Evolutionary conservation across 1,140 invertebrate species (phyloP).

Genomic region (Trachymyrmex septentrionalis): DNA sequence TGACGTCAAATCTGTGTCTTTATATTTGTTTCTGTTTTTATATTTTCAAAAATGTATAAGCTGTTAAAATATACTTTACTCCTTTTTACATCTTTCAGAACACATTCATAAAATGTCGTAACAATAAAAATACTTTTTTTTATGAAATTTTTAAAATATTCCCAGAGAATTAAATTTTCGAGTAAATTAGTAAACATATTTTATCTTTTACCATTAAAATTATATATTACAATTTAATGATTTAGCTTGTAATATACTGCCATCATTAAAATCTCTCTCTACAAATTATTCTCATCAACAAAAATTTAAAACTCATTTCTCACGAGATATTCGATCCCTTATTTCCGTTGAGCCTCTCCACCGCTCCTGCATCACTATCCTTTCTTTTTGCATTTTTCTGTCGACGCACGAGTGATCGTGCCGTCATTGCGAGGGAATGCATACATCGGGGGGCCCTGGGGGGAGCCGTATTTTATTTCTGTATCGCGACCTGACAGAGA

Average conservation of each 20-base stretch:
- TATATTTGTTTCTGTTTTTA: too few relatives aligned
- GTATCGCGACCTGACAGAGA: slow-evolving; percentile 61
- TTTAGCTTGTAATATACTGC: not conserved
- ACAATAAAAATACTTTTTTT: not conserved
- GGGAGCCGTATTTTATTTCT: slow-evolving; percentile 74
- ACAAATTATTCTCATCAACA: not conserved
- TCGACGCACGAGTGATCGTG: slow-evolving; percentile 55
- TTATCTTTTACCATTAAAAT: not conserved
- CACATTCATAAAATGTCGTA: not conserved
- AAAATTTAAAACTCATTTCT: slow-evolving; percentile 12
- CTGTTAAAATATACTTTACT: not conserved
- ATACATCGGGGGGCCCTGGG: slow-evolving; percentile 10
- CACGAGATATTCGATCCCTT: slow-evolving; percentile 8
- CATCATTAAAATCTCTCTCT: not conserved
- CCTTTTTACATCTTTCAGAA: not conserved
- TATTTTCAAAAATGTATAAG: not conserved
- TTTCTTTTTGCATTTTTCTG: slow-evolving; percentile 54
- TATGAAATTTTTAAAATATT: not conserved
- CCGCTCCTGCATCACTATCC: not conserved
- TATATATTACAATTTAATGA: not conserved
- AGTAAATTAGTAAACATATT: not conserved
- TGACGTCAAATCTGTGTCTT: too few relatives aligned
- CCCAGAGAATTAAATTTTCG: not conserved
- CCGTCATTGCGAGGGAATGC: slow-evolving; percentile 59
- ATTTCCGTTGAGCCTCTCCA: not conserved